These are phyloP conservation scores for Oreochromis mossambicus DNA, from an alignment of 2,797 vertebrate species.

Conservation along the genomic window DNA sequence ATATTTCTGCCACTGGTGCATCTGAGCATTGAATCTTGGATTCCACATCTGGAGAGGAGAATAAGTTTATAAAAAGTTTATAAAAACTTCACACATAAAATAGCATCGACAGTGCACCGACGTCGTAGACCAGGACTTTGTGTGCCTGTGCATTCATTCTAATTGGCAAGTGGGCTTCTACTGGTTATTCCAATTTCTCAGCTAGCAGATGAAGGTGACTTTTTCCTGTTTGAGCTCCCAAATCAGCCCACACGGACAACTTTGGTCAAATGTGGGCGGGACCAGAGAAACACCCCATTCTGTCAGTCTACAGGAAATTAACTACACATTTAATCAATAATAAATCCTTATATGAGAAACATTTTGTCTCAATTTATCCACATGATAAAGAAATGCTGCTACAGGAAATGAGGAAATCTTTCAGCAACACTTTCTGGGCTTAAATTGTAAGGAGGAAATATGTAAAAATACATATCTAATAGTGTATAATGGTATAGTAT, in stretches of 20 bases:
- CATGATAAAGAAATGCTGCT: background rate
- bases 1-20: background rate
- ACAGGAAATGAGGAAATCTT: background rate
- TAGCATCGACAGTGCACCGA: background rate
- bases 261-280: accelerated
- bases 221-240: background rate
- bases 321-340: accelerated
- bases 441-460: background rate
- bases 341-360: background rate
- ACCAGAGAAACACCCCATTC: background rate
- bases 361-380: accelerated
- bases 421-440: background rate
- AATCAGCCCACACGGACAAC: background rate
- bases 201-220: background rate
- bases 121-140: background rate
- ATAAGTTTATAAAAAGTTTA: accelerated
- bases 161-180: background rate
- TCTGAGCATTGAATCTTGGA: background rate
- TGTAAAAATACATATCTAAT: background rate
- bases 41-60: background rate
- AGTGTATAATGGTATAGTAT: background rate
- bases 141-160: background rate
- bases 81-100: background rate
- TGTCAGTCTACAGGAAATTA: background rate
- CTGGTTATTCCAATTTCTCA: background rate